Percentiles rank a stretch among this genome's conserved stretches.
Evolutionary conservation across 2,888 invertebrate species (phyloP).

Genomic region (Alviniconcha strummeri): DNA sequence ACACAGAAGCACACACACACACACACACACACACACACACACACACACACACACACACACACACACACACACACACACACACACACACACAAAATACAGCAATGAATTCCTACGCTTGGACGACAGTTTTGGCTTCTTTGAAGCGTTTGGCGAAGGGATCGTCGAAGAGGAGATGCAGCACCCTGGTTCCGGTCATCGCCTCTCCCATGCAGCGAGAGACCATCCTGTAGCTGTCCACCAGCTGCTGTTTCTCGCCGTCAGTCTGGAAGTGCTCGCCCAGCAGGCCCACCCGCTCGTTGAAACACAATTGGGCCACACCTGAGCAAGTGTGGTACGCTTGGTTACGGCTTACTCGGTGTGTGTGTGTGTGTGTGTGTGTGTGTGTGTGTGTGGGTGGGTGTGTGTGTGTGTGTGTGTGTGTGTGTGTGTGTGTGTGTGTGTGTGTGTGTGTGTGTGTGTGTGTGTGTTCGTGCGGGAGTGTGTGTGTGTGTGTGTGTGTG

Average conservation of each 20-base stretch:
- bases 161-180: not conserved
- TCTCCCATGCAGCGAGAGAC: conserved; percentile 3
- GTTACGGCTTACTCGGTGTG: too few relatives aligned
- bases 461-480: too few relatives aligned
- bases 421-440: too few relatives aligned
- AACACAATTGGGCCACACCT: conserved; percentile 5
- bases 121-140: not conserved
- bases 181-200: conserved; percentile 5
- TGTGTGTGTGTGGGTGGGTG: too few relatives aligned
- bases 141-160: conserved; percentile 20
- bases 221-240: not conserved
- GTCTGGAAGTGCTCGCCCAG: not conserved
- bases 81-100: not conserved
- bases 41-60: conserved; percentile 2
- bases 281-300: not conserved
- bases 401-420: too few relatives aligned
- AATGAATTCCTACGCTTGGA: not conserved
- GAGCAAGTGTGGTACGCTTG: not conserved
- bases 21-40: too few relatives aligned
- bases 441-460: too few relatives aligned
- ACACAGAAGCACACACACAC: not conserved
- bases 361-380: too few relatives aligned
- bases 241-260: not conserved
- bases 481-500: too few relatives aligned
- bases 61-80: not conserved